Evolutionary conservation across 2,797 vertebrate genomes (phyloP).

Genomic region (Fundulus diaphanus): DNA sequence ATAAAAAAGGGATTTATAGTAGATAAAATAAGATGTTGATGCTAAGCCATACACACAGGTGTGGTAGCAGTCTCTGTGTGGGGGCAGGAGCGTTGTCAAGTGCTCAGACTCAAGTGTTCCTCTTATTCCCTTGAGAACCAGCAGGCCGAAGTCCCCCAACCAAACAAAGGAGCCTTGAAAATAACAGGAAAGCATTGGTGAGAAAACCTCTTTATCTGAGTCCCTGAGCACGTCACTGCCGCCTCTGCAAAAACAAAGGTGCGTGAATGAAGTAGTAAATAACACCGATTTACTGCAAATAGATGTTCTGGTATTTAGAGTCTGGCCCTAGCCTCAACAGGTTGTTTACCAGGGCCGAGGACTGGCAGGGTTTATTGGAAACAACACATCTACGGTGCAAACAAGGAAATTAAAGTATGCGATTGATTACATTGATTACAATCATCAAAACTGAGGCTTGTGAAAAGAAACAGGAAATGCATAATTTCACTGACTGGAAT

Average conservation of each 20-base stretch:
- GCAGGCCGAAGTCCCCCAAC: constrained; percentile 87
- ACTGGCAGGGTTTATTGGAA: constrained; percentile 84
- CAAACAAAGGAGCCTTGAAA: constrained; percentile 96
- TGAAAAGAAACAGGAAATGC: constrained; percentile 19
- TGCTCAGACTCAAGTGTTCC: constrained; percentile 72
- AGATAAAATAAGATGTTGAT: not conserved
- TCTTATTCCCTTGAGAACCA: constrained; percentile 92
- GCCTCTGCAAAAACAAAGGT: constrained; percentile 93
- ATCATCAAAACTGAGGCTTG: constrained; percentile 63
- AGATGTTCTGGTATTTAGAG: constrained; percentile 89
- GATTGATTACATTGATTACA: constrained; percentile 77
- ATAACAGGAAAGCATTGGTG: constrained; percentile 99
- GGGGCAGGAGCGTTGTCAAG: constrained; percentile 48
- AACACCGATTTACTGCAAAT: constrained; percentile 93
- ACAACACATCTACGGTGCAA: constrained; percentile 81
- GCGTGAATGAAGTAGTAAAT: constrained; percentile 92
- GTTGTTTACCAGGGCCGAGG: constrained; percentile 87
- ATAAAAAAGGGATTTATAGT: not conserved
- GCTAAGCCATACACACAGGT: constrained; percentile 44
- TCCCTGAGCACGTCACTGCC: constrained; percentile 95
- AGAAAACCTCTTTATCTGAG: constrained; percentile 97
- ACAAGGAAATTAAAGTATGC: constrained; percentile 87
- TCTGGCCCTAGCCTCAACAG: constrained; percentile 84
- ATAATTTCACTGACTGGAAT: constrained; percentile 15
- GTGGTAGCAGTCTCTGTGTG: constrained; percentile 42